Conservation (phyloP, 2,888 invertebrate species). For the Cheilosia vernalis region DNA sequence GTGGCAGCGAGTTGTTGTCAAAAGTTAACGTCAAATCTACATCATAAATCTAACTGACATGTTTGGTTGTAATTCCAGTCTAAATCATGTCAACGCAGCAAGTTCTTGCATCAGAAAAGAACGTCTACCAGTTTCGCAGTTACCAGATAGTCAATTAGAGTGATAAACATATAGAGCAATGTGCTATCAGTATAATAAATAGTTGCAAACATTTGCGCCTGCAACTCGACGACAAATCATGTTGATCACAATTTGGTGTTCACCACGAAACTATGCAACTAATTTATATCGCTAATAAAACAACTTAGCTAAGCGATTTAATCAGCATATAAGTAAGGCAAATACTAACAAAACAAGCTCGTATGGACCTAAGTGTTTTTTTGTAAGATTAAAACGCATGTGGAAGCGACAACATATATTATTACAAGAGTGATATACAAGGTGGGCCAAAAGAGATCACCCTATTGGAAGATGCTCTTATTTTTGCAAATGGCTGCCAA, state of each 20-base stretch:
- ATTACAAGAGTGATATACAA: too few species aligned
- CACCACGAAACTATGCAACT: neutral
- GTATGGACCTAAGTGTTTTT: too few species aligned
- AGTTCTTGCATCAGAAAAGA: neutral
- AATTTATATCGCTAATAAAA: neutral
- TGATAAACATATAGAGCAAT: too few species aligned
- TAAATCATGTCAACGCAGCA: neutral
- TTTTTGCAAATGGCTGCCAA: too few species aligned
- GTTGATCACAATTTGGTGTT: neutral
- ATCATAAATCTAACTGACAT: neutral
- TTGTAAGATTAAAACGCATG: too few species aligned
- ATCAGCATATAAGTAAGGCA: constrained; percentile 4
- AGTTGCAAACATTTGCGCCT: neutral
- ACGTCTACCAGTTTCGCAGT: neutral
- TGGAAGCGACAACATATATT: too few species aligned
- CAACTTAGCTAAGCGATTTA: neutral
- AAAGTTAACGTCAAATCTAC: neutral
- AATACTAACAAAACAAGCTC: neutral
- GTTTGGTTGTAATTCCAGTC: neutral
- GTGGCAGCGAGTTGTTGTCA: too few species aligned
- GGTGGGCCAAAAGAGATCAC: too few species aligned
- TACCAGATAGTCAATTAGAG: too few species aligned
- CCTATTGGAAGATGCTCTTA: too few species aligned
- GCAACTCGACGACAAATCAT: neutral
- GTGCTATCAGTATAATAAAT: too few species aligned